Evolutionary conservation across 2,113 vertebrate genomes (phyloP).

Genomic region (Saiga tatarica): DNA sequence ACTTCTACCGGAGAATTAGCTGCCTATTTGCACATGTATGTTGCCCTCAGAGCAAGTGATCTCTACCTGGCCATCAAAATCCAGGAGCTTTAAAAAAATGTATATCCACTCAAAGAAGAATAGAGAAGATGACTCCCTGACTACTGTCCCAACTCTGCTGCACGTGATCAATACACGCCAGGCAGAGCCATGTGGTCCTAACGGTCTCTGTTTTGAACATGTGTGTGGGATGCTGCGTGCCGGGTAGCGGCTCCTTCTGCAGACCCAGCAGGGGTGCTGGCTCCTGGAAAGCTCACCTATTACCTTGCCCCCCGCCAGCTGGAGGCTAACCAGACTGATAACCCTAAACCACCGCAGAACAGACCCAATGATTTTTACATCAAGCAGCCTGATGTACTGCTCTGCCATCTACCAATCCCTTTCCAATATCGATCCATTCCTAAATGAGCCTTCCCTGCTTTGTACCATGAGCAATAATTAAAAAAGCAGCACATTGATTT

Average conservation of each 20-base stretch:
- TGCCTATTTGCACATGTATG: not conserved
- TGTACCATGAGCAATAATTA: slow-evolving; percentile 99
- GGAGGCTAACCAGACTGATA: slow-evolving; percentile 98
- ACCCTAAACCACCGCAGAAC: slow-evolving; percentile 90
- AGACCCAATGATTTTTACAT: slow-evolving; percentile 99
- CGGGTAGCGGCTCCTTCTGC: slow-evolving; percentile 81
- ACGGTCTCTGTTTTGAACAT: slow-evolving; percentile 81
- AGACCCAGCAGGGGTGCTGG: slow-evolving; percentile 90
- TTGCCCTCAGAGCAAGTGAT: not conserved
- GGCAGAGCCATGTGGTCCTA: slow-evolving; percentile 83
- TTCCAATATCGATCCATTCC: slow-evolving; percentile 95
- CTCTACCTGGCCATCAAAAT: slow-evolving; percentile 1
- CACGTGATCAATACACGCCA: slow-evolving; percentile 88
- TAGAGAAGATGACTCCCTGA: slow-evolving; percentile 80
- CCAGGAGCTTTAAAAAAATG: not conserved
- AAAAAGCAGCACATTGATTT: slow-evolving; percentile 99
- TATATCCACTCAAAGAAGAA: slow-evolving; percentile 76
- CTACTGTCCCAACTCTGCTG: slow-evolving; percentile 82
- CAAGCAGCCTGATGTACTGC: slow-evolving; percentile 99
- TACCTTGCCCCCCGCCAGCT: slow-evolving; percentile 96
- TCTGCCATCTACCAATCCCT: slow-evolving; percentile 96
- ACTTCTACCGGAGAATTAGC: accelerated
- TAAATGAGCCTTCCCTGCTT: slow-evolving; percentile 99
- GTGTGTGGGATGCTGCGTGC: slow-evolving; percentile 85
- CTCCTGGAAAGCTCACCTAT: slow-evolving; percentile 94